These are phyloP conservation scores for Adineta ricciae DNA, from an alignment of 2,888 invertebrate genomes.

Conservation along the genomic window DNA sequence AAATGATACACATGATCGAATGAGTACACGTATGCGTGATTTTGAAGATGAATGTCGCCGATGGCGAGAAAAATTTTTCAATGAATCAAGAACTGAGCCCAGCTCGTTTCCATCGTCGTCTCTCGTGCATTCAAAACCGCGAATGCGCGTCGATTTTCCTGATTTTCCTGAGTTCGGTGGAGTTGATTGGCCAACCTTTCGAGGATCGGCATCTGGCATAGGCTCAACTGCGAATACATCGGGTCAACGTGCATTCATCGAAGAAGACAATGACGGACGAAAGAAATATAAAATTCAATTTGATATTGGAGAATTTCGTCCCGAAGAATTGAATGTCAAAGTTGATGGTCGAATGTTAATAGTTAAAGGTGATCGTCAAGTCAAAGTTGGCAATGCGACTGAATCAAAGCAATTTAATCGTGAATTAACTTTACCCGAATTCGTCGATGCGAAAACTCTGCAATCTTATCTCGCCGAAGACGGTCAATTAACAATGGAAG, in stretches of 20 bases:
- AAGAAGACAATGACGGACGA: slow-evolving; percentile 32
- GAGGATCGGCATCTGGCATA: neutral
- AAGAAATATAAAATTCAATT: slow-evolving; percentile 33
- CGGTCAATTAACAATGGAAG: slow-evolving; percentile 29
- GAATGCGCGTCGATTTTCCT: slow-evolving; percentile 32
- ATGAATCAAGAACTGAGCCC: neutral
- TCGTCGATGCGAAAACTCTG: slow-evolving; percentile 26
- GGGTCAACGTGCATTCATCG: slow-evolving; percentile 24
- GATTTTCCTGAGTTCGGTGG: slow-evolving; percentile 33
- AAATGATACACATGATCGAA: slow-evolving; percentile 28
- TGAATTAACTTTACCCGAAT: slow-evolving; percentile 33
- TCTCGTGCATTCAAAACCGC: slow-evolving; percentile 5
- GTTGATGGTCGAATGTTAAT: slow-evolving; percentile 25
- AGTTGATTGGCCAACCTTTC: slow-evolving; percentile 7
- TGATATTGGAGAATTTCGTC: slow-evolving; percentile 32
- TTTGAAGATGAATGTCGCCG: slow-evolving; percentile 33
- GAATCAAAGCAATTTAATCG: slow-evolving; percentile 33
- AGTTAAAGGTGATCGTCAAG: slow-evolving; percentile 31
- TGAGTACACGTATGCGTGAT: slow-evolving; percentile 29
- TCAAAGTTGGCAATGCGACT: slow-evolving; percentile 25
- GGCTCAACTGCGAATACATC: slow-evolving; percentile 2
- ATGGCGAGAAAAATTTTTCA: slow-evolving; percentile 33
- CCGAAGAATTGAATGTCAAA: slow-evolving; percentile 31
- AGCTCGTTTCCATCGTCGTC: neutral
- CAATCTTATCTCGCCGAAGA: slow-evolving; percentile 25